Evolutionary conservation across 2,888 invertebrate genomes (phyloP), one percentile per base, ranked within the genome.

Genomic region (Cryptus armator): DNA sequence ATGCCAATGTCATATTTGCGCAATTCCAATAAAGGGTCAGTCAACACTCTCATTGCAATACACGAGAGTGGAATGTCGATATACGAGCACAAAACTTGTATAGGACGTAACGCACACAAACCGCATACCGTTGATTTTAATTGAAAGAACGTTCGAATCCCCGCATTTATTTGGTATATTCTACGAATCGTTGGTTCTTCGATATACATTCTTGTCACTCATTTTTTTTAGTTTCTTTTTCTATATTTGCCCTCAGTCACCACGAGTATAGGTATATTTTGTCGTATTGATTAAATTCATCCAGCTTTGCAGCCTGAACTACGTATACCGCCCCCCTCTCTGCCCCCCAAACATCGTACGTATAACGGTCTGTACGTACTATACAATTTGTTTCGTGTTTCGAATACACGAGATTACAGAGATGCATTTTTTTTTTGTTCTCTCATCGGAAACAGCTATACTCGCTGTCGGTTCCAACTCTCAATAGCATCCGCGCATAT

Each of bases 401-500:
- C 74, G 53, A 81, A 62, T 71, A 81, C 81, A 71, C 53, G 70
- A 76, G 81, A 81, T 81, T 81, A 81, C 76, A 68, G 81, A 53
- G 74, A 81, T 51, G 62, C 51, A 37, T 72, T 64, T 43, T 72
- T 79, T 76, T 81, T 81, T 81, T 81, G 10, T 32, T 19, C 29
- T 24, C 64, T 64, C 64, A 32, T 53, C 51, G 51, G 53, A 51
- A 16, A 64, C 64, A 64, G 64, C 64, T 32, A 59, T 32, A 29
- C 74, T 62, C 32, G 32, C 29, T 48, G 32, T 48, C 75, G 59
- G 24, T 59, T 70, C 62, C 68, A 29, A 53, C 48, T 70, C 53
- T 81, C 79, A 43, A 64, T 79, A 62, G 53, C 37, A 71, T 46
- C 46, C 37, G 43, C 62, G 37, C 24, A 32, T 51, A 51, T 43